Base-by-base conservation (phyloP, 2,797 vertebrate genomes). In the Erpetoichthys calabaricus region DNA sequence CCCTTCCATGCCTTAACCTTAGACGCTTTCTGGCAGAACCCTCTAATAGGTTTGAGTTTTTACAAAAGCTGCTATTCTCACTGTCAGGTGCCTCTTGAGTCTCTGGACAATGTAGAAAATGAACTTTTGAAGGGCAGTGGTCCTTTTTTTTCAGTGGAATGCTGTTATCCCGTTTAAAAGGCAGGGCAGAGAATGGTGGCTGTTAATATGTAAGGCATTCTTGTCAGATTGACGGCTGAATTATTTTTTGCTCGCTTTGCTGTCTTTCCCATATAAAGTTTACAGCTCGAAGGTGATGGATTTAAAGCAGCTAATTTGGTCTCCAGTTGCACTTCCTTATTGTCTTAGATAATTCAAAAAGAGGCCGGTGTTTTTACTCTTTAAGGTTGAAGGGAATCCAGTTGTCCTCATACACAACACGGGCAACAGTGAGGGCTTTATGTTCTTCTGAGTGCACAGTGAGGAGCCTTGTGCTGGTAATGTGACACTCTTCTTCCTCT, bases 281-380 rank as follows among this genome's bases (percentile, higher is more conserved):
- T 71, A 3, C 57, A 71, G 47, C 4, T 61, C 4, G 7, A 61
- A 44, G 44, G 47, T 3, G 62, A 61, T 51, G 69, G 8, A 57
- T 80, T 76, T 44, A 67, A 64, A 58, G 73, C 63, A 47, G 65
- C 65, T 45, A 67, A 60, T 63, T 74, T 77, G 25, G 51, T 62
- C 44, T 81, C 80, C 41, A 71, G 70, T 60, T 80, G 75, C 6
- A 75, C 58, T 6, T 63, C 69, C 69, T 73, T 76, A 85, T 77
- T 63, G 83, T 89, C 61, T 82, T 63, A 0, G 82, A 72, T 45
- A 86, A 81, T 42, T 85, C 76, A 60, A 91, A 68, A 25, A 0
- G 87, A 87, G 50, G 82, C 80, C 42, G 91, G 61, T 62, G 80
- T 90, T 56, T 77, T 65, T 0, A 83, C 85, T 8, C 76, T 75